These are phyloP conservation scores for Drosophila paranaensis DNA, from an alignment of 2,888 invertebrate species.

Conservation along the genomic window DNA sequence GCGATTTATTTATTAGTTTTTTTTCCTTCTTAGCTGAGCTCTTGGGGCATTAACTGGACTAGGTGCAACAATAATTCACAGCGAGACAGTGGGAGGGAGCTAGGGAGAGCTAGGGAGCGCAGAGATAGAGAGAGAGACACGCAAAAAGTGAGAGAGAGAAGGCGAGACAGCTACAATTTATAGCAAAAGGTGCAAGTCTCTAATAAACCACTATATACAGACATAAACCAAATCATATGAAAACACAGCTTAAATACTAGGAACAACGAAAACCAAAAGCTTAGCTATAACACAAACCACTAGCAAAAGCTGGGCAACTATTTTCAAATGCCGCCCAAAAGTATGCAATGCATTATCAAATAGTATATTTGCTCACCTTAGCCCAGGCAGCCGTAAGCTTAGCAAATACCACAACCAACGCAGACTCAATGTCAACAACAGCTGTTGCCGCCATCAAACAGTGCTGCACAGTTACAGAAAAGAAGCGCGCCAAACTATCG, in stretches of 20 bases:
- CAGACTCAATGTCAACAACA: too few species aligned
- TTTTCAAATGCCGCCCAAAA: background rate
- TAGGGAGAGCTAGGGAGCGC: background rate
- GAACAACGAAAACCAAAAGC: background rate
- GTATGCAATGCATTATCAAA: background rate
- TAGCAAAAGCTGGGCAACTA: background rate
- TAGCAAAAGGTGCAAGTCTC: background rate
- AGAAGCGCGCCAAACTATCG: constrained; percentile 19
- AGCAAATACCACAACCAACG: background rate
- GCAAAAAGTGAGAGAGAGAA: background rate
- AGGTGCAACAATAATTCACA: constrained; percentile 48
- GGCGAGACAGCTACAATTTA: background rate
- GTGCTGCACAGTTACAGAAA: constrained; percentile 7
- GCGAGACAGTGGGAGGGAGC: background rate
- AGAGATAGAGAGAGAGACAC: background rate
- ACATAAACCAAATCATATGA: background rate
- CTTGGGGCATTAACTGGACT: constrained; percentile 47
- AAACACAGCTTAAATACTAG: constrained; percentile 11
- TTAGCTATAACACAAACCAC: constrained; percentile 2
- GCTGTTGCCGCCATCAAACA: background rate
- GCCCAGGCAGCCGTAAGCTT: background rate
- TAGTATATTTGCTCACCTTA: background rate
- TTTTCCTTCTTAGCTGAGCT: constrained; percentile 38
- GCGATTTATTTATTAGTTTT: constrained; percentile 68
- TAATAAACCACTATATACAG: background rate